These are phyloP conservation scores for Neocrepidodera transversa DNA, from an alignment of 2,888 invertebrate species.

Conservation along the genomic window DNA sequence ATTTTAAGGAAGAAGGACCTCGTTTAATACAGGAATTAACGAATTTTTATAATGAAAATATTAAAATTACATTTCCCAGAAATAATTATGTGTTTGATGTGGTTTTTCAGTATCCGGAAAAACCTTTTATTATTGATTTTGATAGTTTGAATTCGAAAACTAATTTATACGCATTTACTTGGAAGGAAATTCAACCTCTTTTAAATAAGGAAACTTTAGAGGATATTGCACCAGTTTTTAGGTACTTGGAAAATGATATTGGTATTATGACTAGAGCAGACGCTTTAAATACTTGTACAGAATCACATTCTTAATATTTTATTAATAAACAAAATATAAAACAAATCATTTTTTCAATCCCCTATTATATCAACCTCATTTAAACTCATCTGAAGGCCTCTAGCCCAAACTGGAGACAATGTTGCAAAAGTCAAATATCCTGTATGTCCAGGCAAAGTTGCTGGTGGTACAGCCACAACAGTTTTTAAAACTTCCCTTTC, in stretches of 20 bases:
- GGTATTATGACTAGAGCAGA: constrained; percentile 53
- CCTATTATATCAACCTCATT: constrained; percentile 20
- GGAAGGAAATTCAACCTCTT: constrained; percentile 56
- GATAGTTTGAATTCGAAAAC: constrained; percentile 54
- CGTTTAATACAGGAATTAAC: constrained; percentile 51
- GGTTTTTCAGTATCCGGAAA: constrained; percentile 51
- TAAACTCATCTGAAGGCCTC: constrained; percentile 49
- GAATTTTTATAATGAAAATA: constrained; percentile 51
- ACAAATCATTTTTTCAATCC: background rate
- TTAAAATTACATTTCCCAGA: constrained; percentile 49
- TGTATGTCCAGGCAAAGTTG: constrained; percentile 88
- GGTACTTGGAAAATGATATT: constrained; percentile 55
- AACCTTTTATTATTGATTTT: constrained; percentile 53
- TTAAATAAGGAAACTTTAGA: constrained; percentile 50
- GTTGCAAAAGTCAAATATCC: constrained; percentile 96
- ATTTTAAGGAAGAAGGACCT: constrained; percentile 54
- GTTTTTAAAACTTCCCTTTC: constrained; percentile 52
- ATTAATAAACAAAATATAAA: background rate
- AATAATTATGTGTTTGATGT: constrained; percentile 55
- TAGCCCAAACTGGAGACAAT: constrained; percentile 71
- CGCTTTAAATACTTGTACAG: constrained; percentile 38
- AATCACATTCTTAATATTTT: constrained; percentile 8
- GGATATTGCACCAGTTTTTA: constrained; percentile 55
- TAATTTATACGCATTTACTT: constrained; percentile 55
- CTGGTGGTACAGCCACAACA: constrained; percentile 73